Base-by-base conservation (phyloP, 2,113 vertebrate species). In the Passerina amoena region DNA sequence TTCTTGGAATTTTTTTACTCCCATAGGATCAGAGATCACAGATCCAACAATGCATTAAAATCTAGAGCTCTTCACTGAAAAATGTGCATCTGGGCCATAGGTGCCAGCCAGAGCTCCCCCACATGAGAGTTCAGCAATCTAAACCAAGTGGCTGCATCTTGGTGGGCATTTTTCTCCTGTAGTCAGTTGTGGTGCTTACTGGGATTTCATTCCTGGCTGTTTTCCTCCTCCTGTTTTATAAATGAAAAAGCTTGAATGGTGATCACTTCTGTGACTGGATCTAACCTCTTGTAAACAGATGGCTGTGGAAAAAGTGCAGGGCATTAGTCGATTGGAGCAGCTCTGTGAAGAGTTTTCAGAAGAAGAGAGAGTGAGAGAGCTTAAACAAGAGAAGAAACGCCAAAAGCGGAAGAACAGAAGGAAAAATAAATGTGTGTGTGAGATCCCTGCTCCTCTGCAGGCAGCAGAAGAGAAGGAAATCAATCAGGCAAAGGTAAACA, bases 301-400 rank as follows among this genome's bases (percentile, higher is more conserved):
- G 99, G 99, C 99, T 25, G 99, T 99, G 95, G 99, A 99, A 97
- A 99, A 99, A 97, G 99, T 99, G 95, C 99, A 99, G 97, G 99
- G 99, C 48, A 99, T 99, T 94, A 99, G 99, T 96, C 98, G 99
- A 20, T 92, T 99, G 78, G 99, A 99, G 95, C 99, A 99, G 97
- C 98, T 99, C 89, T 99, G 99, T 28, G 99, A 99, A 94, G 99
- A 99, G 85, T 98, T 99, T 77, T 99, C 99, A 15, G 99, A 99
- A 97, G 99, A 99, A 82, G 99, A 99, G 96, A 97, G 99, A 84
- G 99, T 99, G 78, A 98, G 99, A 96, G 99, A 99, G 95, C 98
- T 99, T 18, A 99, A 99, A 88, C 99, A 99, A 94, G 99, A 99
- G 98, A 99, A 99, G 97, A 99, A 99, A 92, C 98, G 99, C 73